These are phyloP conservation scores for sheep (Ovis aries) DNA, from an alignment of 2,113 vertebrate genomes.

Conservation along the genomic window ARS-UI_Ramb_v3.0 NC_056056.1:58110001-58110500, in stretches of 20 bases:
- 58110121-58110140: background rate
- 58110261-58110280: background rate
- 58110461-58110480: background rate
- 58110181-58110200: slow-evolving; percentile 20
- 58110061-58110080: background rate
- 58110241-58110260: background rate
- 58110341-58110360: background rate
- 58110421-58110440: background rate
- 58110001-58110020: background rate
- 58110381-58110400: background rate
- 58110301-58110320: background rate
- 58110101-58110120: background rate
- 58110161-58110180: background rate
- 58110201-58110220: background rate
- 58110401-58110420: background rate
- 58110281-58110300: background rate
- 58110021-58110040: background rate
- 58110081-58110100: background rate
- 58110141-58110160: background rate
- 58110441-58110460: background rate
- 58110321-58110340: background rate
- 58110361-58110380: background rate
- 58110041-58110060: background rate
- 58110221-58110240: background rate
- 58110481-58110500: background rate